A percentile compares a stretch with the other conserved stretches of the same genome.
Conservation (phyloP, 2,888 invertebrate species). For the Zygothrica quintamaculata region DNA sequence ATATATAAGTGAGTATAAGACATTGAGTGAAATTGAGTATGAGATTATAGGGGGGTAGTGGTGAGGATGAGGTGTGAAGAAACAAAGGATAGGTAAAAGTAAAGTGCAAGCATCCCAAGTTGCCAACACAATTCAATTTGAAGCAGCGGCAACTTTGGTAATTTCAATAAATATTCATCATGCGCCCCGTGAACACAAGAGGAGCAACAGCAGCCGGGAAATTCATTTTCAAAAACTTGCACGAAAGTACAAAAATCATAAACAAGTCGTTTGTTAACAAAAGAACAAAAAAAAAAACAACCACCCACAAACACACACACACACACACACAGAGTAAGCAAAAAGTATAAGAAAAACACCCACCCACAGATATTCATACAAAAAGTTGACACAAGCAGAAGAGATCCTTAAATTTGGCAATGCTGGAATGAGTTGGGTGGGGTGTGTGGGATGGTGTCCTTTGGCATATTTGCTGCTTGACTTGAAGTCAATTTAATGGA, state of each 20-base stretch:
- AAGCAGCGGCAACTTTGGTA: slow-evolving; percentile 73
- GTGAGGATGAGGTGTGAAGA: not conserved
- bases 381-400: slow-evolving; percentile 65
- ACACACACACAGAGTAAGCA: slow-evolving; percentile 23
- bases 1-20: too few relatives aligned
- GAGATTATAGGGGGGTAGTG: slow-evolving; percentile 3
- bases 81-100: not conserved
- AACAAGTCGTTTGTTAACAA: slow-evolving; percentile 60
- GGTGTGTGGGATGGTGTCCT: slow-evolving; percentile 20
- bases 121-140: slow-evolving; percentile 82
- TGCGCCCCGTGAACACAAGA: slow-evolving; percentile 56
- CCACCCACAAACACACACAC: slow-evolving; percentile 1
- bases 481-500: slow-evolving; percentile 84
- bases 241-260: slow-evolving; percentile 67
- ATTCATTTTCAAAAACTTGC: slow-evolving; percentile 67
- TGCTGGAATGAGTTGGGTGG: not conserved
- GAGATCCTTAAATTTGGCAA: slow-evolving; percentile 20
- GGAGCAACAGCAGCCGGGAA: slow-evolving; percentile 40
- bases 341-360: slow-evolving; percentile 11
- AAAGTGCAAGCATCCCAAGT: slow-evolving; percentile 60
- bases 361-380: slow-evolving; percentile 32
- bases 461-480: slow-evolving; percentile 82
- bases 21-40: slow-evolving; percentile 11
- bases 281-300: slow-evolving; percentile 8
- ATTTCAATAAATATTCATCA: slow-evolving; percentile 84